These are phyloP conservation scores for Ageneiosus marmoratus DNA, from an alignment of 2,113 vertebrate genomes.

Conservation along the genomic window DNA sequence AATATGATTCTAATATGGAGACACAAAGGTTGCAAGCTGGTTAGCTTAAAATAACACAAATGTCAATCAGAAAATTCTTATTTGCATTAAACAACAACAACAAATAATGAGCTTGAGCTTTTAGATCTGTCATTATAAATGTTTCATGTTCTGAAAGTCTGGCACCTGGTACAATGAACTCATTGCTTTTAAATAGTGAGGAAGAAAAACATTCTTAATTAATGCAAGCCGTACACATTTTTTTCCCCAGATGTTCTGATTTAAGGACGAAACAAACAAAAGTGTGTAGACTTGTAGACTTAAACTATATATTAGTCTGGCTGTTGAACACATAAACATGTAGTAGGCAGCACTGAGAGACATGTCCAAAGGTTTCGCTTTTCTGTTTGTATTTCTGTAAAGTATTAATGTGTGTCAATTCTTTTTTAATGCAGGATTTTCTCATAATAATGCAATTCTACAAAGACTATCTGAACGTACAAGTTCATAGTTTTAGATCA, in stretches of 20 bases:
- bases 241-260: not conserved
- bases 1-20: slow-evolving; percentile 33
- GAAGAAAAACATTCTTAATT: not conserved
- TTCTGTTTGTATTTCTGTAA: not conserved
- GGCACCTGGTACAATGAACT: not conserved
- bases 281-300: not conserved
- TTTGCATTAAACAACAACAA: not conserved
- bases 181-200: not conserved
- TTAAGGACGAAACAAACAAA: not conserved
- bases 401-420: not conserved
- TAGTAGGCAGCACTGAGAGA: not conserved
- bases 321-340: not conserved
- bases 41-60: slow-evolving; percentile 23
- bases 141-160: not conserved
- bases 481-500: not conserved
- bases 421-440: not conserved
- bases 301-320: not conserved
- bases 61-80: slow-evolving; percentile 21
- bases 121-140: not conserved
- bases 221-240: not conserved
- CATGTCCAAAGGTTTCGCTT: not conserved
- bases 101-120: not conserved
- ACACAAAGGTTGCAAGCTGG: slow-evolving; percentile 34
- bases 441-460: not conserved
- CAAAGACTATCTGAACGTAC: not conserved